A percentile compares a stretch with the other conserved stretches of the same genome.
Conservation (phyloP, 2,797 vertebrate species). For the Bradypodion pumilum region DNA sequence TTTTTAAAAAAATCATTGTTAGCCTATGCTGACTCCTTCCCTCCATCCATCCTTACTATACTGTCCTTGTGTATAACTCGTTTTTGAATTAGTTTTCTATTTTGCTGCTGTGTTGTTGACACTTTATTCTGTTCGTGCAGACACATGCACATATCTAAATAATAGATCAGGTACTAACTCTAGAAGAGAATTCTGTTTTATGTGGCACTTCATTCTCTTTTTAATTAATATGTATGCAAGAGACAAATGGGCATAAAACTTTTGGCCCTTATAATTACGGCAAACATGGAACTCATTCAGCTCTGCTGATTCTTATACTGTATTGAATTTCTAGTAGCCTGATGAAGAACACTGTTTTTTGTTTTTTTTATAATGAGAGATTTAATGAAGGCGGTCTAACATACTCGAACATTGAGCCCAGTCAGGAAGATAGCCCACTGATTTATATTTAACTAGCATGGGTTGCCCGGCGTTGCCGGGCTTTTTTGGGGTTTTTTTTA, state of each 20-base stretch:
- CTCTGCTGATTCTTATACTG: conserved; percentile 48
- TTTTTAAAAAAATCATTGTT: background rate
- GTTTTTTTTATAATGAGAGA: conserved; percentile 59
- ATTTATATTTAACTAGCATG: conserved; percentile 48
- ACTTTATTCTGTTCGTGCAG: background rate
- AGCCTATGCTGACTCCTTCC: no score
- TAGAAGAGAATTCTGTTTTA: conserved; percentile 39
- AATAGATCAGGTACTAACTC: background rate
- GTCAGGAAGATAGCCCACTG: conserved; percentile 42
- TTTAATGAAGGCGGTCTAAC: conserved; percentile 63
- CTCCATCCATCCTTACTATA: no score
- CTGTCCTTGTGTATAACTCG: background rate
- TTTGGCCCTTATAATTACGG: conserved; percentile 46
- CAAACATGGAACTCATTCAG: conserved; percentile 18
- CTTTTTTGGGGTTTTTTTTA: no score
- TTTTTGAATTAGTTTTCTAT: background rate
- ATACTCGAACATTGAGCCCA: conserved; percentile 32
- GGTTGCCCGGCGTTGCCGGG: no score
- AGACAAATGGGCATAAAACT: conserved; percentile 43
- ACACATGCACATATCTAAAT: background rate
- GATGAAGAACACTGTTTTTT: conserved; percentile 57
- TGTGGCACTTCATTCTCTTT: conserved; percentile 30
- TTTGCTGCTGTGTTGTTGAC: background rate
- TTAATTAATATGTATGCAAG: conserved; percentile 35
- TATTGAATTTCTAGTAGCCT: conserved; percentile 42